Base-by-base conservation (phyloP, 2,888 invertebrate genomes). In the Corythucha ciliata region DNA sequence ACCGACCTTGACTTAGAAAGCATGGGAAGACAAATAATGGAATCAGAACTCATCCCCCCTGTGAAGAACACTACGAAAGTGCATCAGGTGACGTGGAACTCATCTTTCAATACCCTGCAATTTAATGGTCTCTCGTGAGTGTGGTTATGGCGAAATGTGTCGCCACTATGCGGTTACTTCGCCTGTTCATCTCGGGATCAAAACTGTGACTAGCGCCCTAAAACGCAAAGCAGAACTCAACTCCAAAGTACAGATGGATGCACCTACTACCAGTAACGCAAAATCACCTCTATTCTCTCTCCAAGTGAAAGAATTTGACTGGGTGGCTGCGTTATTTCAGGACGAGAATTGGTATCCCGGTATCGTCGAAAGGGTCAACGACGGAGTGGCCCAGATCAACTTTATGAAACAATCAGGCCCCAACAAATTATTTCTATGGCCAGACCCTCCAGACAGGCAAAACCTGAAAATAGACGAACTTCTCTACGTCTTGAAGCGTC, bases 271-370 rank as follows among this genome's bases (percentile, higher is more conserved):
- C 16, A 14, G 14, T 4, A 16, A n/a, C n/a, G 3, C 4, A 21
- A 18, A 36, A 36, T 4, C 36, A 36, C 37, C 37, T 21, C 37
- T 37, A 22, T 37, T 37, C n/a, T 10, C 37, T 24, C 25, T 24
- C n/a, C 8, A 2, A 24, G 25, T 41, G 25, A 4, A 41, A 14
- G 42, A 41, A 14, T 37, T 16, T 10, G 25, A 41, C 25, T 41
- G 26, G 42, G 42, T 41, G 10, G 29, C 29, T 10, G 29, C 29
- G 10, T 10, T 29, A 10, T 29, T 29, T 29, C 10, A 12, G 10
- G 29, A 29, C 12, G 29, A 29, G 29, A n/a, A n/a, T n/a, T 29
- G 29, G 29, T 29, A 29, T 12, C 29, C 29, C 12, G 29, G 29
- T 10, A 29, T 29, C 12, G 29, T 29, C 10, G 29, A 29, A 29